Percentiles rank a stretch among this genome's conserved stretches.
Conservation (phyloP, 2,113 vertebrate species). For the Equus przewalskii region DNA sequence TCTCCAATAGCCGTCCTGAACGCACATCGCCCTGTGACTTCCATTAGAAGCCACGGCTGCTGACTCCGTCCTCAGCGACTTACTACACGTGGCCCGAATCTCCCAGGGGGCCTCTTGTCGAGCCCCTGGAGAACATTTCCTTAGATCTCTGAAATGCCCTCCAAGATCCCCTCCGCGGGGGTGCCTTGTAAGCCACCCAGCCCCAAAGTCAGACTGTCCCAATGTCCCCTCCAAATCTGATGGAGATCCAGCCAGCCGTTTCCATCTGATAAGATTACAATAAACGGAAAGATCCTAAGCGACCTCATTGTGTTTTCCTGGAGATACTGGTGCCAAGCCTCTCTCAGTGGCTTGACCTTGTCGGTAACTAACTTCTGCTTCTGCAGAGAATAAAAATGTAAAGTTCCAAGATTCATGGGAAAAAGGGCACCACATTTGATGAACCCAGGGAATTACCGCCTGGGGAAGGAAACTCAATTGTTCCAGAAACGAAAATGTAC, state of each 20-base stretch:
- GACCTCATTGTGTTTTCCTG: not conserved
- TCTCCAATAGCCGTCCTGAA: not conserved
- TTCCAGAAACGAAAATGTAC: constrained; percentile 13
- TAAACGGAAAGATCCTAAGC: not conserved
- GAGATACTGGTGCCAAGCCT: not conserved
- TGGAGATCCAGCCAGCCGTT: not conserved
- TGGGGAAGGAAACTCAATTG: not conserved
- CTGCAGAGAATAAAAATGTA: constrained; percentile 7
- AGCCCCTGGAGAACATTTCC: not conserved
- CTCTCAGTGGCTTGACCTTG: accelerated
- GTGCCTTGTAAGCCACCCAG: not conserved
- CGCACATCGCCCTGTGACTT: not conserved
- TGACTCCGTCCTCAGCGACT: not conserved
- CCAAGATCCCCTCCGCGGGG: not conserved
- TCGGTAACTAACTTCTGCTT: not conserved
- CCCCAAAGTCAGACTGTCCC: not conserved
- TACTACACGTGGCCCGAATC: accelerated
- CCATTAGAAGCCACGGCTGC: accelerated
- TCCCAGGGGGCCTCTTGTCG: not conserved
- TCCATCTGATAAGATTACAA: not conserved
- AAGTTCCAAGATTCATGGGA: not conserved
- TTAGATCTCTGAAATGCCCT: not conserved
- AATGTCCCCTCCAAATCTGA: not conserved
- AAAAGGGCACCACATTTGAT: not conserved
- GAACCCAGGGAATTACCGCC: not conserved